Evolutionary conservation across 2,888 invertebrate genomes (phyloP).

Genomic region (Monopis laevigella): DNA sequence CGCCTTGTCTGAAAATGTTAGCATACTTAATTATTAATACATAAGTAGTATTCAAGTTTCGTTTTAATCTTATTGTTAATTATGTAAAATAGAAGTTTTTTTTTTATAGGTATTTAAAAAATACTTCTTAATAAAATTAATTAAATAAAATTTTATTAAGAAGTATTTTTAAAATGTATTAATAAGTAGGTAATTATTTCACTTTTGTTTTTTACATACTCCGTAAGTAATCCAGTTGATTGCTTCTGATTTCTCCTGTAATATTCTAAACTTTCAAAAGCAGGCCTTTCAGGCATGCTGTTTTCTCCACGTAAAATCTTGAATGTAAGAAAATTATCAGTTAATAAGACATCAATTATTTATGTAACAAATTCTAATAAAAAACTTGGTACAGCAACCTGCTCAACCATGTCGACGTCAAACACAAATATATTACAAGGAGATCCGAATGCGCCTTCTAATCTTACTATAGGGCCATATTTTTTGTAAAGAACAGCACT

Average conservation of each 20-base stretch:
- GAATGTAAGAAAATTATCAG: slow-evolving; percentile 12
- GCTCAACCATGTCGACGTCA: slow-evolving; percentile 31
- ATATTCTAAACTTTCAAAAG: slow-evolving; percentile 32
- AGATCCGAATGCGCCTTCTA: slow-evolving; percentile 26
- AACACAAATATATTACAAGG: slow-evolving; percentile 26
- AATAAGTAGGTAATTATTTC: neutral
- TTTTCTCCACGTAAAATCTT: slow-evolving; percentile 41
- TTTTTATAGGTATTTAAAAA: too few species aligned
- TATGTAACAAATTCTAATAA: neutral
- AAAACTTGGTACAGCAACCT: slow-evolving; percentile 10
- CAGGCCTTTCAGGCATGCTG: slow-evolving; percentile 31
- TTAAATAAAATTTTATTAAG: too few species aligned
- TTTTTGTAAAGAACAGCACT: slow-evolving; percentile 23
- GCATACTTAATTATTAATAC: too few species aligned
- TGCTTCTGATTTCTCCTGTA: slow-evolving; percentile 29
- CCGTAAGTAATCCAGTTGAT: slow-evolving; percentile 27
- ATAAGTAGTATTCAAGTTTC: too few species aligned
- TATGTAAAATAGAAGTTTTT: too few species aligned
- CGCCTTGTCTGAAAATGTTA: slow-evolving; percentile 71
- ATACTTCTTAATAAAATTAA: too few species aligned
- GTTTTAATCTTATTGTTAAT: too few species aligned
- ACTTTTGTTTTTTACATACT: slow-evolving; percentile 21
- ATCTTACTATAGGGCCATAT: slow-evolving; percentile 34
- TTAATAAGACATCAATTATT: too few species aligned
- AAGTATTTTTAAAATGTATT: neutral